These are phyloP conservation scores for Cacoxenus indagator DNA, from an alignment of 2,888 invertebrate genomes.

Conservation along the genomic window DNA sequence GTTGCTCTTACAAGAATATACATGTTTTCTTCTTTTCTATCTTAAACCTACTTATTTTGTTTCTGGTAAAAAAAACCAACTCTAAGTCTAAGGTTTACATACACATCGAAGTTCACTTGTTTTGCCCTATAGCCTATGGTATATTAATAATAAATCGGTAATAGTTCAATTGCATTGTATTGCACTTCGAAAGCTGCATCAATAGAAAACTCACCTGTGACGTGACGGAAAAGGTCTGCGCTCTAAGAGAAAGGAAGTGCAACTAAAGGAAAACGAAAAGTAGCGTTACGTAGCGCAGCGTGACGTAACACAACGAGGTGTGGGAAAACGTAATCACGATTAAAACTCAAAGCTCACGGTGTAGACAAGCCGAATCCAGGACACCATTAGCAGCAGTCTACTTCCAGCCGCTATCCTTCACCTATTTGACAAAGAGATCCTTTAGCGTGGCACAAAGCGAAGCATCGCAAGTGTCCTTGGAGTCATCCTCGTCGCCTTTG, in stretches of 20 bases:
- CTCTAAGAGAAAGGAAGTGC: neutral
- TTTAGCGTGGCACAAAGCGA: conserved; percentile 87
- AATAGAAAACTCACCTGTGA: conserved; percentile 45
- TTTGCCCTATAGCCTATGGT: neutral
- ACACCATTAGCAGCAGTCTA: neutral
- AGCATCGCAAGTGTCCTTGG: conserved; percentile 81
- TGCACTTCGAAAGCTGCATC: conserved; percentile 19
- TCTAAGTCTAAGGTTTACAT: too few species aligned
- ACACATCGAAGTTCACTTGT: too few species aligned
- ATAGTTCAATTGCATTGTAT: neutral
- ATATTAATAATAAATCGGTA: neutral
- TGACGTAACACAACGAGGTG: too few species aligned
- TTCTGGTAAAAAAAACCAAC: too few species aligned
- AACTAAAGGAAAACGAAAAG: neutral
- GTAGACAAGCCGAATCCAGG: neutral
- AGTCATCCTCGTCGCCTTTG: conserved; percentile 79
- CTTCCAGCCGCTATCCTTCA: neutral
- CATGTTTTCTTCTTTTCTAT: too few species aligned
- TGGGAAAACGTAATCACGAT: neutral
- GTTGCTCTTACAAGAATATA: too few species aligned
- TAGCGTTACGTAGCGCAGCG: too few species aligned
- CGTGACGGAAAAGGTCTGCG: conserved; percentile 33
- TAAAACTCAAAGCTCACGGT: neutral
- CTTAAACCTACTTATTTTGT: too few species aligned
- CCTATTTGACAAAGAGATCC: conserved; percentile 87